These are phyloP conservation scores for Melikaiella ostensackeni DNA, from an alignment of 2,888 invertebrate species.

Conservation along the genomic window DNA sequence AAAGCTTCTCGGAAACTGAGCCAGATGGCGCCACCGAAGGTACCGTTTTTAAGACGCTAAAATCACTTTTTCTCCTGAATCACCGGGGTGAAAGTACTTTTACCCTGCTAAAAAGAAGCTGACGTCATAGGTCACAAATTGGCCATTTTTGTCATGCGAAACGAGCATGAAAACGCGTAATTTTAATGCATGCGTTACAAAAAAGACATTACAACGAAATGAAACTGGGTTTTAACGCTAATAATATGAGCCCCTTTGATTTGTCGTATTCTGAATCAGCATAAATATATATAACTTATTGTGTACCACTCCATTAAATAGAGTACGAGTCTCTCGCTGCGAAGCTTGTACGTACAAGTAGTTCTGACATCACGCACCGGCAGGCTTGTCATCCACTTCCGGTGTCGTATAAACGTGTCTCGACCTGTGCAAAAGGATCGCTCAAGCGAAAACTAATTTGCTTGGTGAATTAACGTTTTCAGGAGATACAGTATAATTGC, in stretches of 20 bases:
- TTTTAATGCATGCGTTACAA: no score
- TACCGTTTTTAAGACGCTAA: no score
- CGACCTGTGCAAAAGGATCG: neutral
- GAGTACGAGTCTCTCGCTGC: neutral
- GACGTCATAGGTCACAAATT: no score
- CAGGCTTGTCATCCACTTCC: constrained; percentile 24
- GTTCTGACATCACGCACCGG: neutral
- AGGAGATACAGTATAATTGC: neutral
- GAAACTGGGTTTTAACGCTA: neutral
- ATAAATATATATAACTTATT: neutral
- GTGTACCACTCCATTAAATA: constrained; percentile 16
- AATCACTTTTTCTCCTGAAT: no score
- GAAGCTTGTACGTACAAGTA: constrained; percentile 18
- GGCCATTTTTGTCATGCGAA: no score
- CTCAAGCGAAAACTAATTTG: constrained; percentile 22
- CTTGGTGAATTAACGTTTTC: constrained; percentile 18
- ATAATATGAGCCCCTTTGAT: neutral
- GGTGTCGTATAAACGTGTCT: constrained; percentile 32
- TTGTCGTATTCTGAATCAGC: neutral
- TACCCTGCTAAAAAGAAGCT: no score
- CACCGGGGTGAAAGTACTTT: no score
- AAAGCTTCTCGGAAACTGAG: no score
- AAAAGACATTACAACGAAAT: no score
- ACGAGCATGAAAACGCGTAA: no score
- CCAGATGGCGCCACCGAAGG: no score